A percentile compares a stretch with the other conserved stretches of the same genome.
Conservation (phyloP, 2,888 invertebrate species). For the Formica aserva region DNA sequence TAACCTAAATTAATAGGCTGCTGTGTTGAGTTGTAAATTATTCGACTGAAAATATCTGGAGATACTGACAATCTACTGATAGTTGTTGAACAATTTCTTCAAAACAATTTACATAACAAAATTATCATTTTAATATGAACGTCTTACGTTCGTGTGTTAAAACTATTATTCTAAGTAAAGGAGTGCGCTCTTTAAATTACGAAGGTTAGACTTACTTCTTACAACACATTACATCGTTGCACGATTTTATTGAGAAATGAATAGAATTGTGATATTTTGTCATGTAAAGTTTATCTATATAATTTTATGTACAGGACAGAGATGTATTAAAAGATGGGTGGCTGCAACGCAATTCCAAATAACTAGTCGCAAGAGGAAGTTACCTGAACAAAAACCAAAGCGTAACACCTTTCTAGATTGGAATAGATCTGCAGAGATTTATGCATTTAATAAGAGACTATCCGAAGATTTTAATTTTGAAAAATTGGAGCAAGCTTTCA, state of each 20-base stretch:
- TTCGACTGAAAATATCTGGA: neutral
- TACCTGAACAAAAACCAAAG: slow-evolving; percentile 83
- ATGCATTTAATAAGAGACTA: slow-evolving; percentile 94
- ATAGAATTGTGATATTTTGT: neutral
- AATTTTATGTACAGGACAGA: slow-evolving; percentile 79
- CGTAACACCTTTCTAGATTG: slow-evolving; percentile 92
- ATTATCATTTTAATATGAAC: slow-evolving; percentile 72
- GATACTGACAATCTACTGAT: no score
- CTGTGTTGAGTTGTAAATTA: neutral
- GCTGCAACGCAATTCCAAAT: slow-evolving; percentile 90
- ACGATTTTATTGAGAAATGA: neutral
- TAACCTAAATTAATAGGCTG: neutral
- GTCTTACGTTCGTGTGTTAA: slow-evolving; percentile 70
- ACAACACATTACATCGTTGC: neutral
- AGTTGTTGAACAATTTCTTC: neutral
- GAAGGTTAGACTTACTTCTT: slow-evolving; percentile 67
- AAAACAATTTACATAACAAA: neutral
- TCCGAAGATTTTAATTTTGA: slow-evolving; percentile 93
- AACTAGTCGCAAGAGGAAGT: slow-evolving; percentile 87
- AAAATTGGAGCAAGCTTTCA: slow-evolving; percentile 92
- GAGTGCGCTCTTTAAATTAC: slow-evolving; percentile 64
- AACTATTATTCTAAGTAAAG: slow-evolving; percentile 56
- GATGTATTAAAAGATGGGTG: slow-evolving; percentile 89
- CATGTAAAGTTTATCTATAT: neutral
- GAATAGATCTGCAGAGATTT: slow-evolving; percentile 95